Conservation (phyloP, 2,797 vertebrate genomes). For the Notolepis coatsorum region DNA sequence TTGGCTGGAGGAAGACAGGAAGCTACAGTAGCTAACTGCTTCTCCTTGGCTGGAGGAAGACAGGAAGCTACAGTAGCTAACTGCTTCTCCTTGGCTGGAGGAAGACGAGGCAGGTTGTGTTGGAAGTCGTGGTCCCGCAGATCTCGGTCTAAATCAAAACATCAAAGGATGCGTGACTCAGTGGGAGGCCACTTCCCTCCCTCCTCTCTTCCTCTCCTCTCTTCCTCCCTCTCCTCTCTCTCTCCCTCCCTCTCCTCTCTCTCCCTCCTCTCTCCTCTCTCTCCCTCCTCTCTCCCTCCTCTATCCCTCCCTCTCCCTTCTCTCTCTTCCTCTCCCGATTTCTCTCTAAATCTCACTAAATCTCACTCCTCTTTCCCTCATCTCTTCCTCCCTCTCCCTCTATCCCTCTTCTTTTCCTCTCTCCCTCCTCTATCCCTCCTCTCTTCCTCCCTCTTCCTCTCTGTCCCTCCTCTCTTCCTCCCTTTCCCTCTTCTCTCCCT, state of each 20-base stretch:
- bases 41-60: slow-evolving; percentile 1
- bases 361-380: slow-evolving; percentile 4
- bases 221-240: background rate
- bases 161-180: slow-evolving; percentile 30
- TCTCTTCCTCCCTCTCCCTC: slow-evolving; percentile 16
- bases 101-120: slow-evolving; percentile 37
- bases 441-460: background rate
- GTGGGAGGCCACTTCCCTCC: slow-evolving; percentile 1
- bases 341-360: background rate
- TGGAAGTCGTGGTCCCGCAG: slow-evolving; percentile 42
- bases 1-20: no score
- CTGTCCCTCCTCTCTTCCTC: background rate
- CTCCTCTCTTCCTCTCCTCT: background rate
- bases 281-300: background rate
- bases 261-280: background rate
- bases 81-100: slow-evolving; percentile 10
- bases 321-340: background rate
- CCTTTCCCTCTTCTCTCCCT: background rate
- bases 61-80: no score
- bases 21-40: slow-evolving; percentile 2
- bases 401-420: background rate
- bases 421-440: background rate
- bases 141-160: slow-evolving; percentile 50
- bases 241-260: background rate
- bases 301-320: background rate